Evolutionary conservation across 1,140 invertebrate species (phyloP), one percentile per base, ranked within the genome.

Genomic region (Neotoxoptera formosana): DNA sequence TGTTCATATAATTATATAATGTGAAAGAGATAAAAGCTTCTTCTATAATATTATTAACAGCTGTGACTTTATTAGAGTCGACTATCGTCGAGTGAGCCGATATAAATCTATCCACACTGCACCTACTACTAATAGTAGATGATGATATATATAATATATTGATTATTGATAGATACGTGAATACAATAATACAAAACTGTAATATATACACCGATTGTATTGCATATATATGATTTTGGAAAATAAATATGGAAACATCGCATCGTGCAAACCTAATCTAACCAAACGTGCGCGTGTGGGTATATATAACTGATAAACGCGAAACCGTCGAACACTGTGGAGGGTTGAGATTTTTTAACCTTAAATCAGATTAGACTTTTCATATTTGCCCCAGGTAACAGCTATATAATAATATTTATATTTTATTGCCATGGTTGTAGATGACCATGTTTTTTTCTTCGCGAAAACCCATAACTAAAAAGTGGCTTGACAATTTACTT

Each of bases 381-480:
- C 14, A 76, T 34, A 76, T 76, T 83, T 84, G 36, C 41, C 36
- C 21, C 83, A 23, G 36, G 36, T 84, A 84, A 41, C 21, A 83
- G 76, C 7, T 83, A 83, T 8, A 83, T 0, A 36, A 36, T 34
- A 83, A 83, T 84, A 41, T 84, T 41, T 41, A 25, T 84, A 87
- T 87, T 87, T 41, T 41, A 87, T 87, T 87, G 30, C 41, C 7
- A 87, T 23, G 83, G 41, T 84, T 25, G 83, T 41, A 84, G 21
- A 84, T 41, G 21, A 11, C 41, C 21, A 23, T 83, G 7, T 83
- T 83, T 84, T 84, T 81, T 47, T 87, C 47, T n/a, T 48, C 21
- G 47, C 17, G 30, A 47, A 87, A n/a, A 17, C 84, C 45, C 45
- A n/a, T 76, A n/a, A n/a, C 60, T 87, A 87, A 87, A 87, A 87